A percentile compares a stretch with the other conserved stretches of the same genome.
phyloP scores from a whole-genome alignment of 2,113 vertebrate genomes.

The Calyptomena viridis region DNA sequence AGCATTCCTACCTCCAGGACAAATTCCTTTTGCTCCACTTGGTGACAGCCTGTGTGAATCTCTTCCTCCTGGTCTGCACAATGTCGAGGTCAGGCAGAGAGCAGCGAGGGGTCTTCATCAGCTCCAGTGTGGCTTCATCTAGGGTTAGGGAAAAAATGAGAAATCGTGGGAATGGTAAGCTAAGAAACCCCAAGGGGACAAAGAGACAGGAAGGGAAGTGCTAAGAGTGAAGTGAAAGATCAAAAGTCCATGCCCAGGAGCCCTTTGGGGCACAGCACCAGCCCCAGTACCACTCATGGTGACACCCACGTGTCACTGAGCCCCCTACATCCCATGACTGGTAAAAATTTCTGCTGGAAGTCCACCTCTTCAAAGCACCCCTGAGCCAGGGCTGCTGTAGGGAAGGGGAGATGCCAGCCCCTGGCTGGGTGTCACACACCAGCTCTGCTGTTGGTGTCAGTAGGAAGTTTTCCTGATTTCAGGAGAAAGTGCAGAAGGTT shows the following conservation, averaged over 20 bases:
- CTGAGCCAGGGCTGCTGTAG: neutral
- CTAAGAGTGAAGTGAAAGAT: neutral
- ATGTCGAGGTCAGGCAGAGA: conserved; percentile 86
- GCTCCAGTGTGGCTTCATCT: conserved; percentile 88
- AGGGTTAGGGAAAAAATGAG: neutral
- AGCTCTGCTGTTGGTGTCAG: rapidly evolving
- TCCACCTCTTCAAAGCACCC: neutral
- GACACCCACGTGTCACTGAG: neutral
- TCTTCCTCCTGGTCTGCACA: conserved; percentile 67
- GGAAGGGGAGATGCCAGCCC: neutral
- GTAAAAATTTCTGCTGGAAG: neutral
- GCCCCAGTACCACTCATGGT: rapidly evolving
- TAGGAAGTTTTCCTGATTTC: rapidly evolving
- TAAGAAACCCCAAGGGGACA: neutral
- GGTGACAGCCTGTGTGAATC: conserved; percentile 69
- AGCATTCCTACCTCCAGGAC: conserved; percentile 88
- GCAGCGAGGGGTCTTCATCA: conserved; percentile 96
- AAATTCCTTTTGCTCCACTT: conserved; percentile 94
- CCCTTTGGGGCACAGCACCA: rapidly evolving
- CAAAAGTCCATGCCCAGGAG: neutral
- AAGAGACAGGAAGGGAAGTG: neutral
- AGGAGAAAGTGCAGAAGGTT: neutral
- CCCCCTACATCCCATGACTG: rapidly evolving
- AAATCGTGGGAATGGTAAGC: neutral
- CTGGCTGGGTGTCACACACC: rapidly evolving